A percentile compares a stretch with the other conserved stretches of the same genome.
Conservation (phyloP, 37 sponge, comb jelly and placozoan genomes). For the Chondrilla cf. caribensis region DNA sequence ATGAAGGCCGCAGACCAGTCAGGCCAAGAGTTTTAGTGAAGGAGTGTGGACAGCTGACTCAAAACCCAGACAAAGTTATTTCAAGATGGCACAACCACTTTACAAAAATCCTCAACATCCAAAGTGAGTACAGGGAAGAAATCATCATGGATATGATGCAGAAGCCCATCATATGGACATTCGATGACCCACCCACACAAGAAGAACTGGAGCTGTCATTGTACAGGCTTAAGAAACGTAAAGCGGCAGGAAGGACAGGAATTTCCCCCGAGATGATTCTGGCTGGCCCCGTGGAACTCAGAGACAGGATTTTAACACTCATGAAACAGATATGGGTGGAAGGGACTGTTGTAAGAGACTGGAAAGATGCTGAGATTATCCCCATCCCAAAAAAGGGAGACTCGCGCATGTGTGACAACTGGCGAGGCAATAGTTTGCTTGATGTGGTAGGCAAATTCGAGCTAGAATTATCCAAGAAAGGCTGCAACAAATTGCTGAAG, state of each 20-base stretch:
- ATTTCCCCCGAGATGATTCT: conserved; percentile 30
- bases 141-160: not conserved
- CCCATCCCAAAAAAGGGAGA: conserved; percentile 9
- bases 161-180: not conserved
- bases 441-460: not conserved
- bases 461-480: not conserved
- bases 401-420: not conserved
- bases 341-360: conserved; percentile 2
- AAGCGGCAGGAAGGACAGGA: conserved; percentile 28
- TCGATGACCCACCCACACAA: conserved; percentile 31
- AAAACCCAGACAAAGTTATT: not conserved
- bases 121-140: conserved; percentile 2
- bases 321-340: conserved; percentile 13
- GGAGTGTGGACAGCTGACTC: not conserved
- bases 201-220: conserved; percentile 23
- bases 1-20: conserved; percentile 10
- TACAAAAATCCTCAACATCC: not conserved
- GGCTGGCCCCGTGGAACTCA: not conserved
- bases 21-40: not conserved
- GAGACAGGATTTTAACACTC: not conserved
- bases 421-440: conserved; percentile 13
- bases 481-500: not conserved
- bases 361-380: conserved; percentile 18
- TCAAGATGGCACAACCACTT: conserved; percentile 21
- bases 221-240: conserved; percentile 25